These are phyloP conservation scores for Halotydeus destructor DNA, from an alignment of 1,140 invertebrate species.

Conservation along the genomic window DNA sequence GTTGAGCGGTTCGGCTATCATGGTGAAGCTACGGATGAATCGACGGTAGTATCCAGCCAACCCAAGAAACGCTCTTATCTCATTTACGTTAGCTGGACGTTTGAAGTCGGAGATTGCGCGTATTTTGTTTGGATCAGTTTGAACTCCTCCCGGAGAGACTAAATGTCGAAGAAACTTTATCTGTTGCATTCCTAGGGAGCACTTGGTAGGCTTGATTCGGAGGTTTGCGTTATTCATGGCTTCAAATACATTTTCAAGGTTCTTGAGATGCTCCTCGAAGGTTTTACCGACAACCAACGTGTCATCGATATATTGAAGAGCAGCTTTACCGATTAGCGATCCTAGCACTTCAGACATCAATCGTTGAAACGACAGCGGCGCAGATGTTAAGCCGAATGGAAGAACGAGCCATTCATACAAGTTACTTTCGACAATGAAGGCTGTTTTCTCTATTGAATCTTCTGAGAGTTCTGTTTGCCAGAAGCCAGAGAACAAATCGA, in stretches of 20 bases:
- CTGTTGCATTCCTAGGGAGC: conserved; percentile 7
- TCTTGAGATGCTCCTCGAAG: conserved; percentile 15
- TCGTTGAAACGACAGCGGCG: conserved; percentile 18
- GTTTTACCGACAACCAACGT: conserved; percentile 16
- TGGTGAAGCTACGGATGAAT: conserved; percentile 9
- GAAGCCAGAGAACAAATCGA: conserved; percentile 30
- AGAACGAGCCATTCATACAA: conserved; percentile 6
- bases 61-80: conserved; percentile 8
- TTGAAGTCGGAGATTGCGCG: conserved; percentile 7
- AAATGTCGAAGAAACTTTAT: conserved; percentile 15
- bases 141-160: conserved; percentile 3
- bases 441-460: neutral
- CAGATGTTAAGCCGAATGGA: conserved; percentile 17
- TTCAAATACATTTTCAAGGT: conserved; percentile 18
- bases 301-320: conserved; percentile 19
- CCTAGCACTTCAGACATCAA: conserved; percentile 16
- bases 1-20: conserved; percentile 4
- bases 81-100: conserved; percentile 3
- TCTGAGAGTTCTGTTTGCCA: no score
- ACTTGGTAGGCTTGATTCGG: conserved; percentile 14
- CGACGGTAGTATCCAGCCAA: conserved; percentile 8
- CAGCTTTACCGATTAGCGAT: conserved; percentile 3
- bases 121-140: conserved; percentile 4
- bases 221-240: conserved; percentile 11
- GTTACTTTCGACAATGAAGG: conserved; percentile 2